Conservation (phyloP, 2,888 invertebrate species). For the Ophraella communa region DNA sequence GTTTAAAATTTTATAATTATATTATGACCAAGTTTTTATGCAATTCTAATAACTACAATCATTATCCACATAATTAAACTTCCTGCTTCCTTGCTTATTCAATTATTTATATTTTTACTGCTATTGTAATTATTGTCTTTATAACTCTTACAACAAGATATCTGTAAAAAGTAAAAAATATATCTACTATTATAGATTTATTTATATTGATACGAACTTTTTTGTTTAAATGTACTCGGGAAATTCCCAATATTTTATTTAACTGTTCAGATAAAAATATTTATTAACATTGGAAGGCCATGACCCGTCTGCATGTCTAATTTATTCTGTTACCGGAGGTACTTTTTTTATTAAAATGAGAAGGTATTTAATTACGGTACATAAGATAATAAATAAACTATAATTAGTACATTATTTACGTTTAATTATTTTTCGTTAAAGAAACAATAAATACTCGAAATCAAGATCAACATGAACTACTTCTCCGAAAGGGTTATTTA, state of each 20-base stretch:
- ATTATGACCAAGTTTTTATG: no score
- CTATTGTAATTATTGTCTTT: no score
- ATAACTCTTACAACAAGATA: background rate
- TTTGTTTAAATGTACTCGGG: conserved; percentile 3
- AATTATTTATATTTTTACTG: no score
- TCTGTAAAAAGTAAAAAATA: background rate
- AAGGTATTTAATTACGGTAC: conserved; percentile 16
- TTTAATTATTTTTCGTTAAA: conserved; percentile 22
- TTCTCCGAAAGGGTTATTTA: conserved; percentile 1
- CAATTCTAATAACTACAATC: no score
- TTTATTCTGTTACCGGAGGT: conserved; percentile 23
- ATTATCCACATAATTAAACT: no score
- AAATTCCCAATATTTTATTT: conserved; percentile 17
- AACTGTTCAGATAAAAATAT: conserved; percentile 1
- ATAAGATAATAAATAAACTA: conserved; percentile 22
- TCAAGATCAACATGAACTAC: conserved; percentile 18
- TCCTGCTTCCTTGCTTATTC: no score
- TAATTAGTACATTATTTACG: conserved; percentile 19
- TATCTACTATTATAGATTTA: conserved; percentile 6
- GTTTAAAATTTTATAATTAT: no score
- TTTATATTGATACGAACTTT: background rate
- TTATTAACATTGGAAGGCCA: conserved; percentile 17
- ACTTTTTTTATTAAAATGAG: conserved; percentile 13
- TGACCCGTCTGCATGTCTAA: conserved; percentile 26
- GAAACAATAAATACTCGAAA: conserved; percentile 12